Conservation (phyloP, 2,797 vertebrate species). For the Cuculus canorus region DNA sequence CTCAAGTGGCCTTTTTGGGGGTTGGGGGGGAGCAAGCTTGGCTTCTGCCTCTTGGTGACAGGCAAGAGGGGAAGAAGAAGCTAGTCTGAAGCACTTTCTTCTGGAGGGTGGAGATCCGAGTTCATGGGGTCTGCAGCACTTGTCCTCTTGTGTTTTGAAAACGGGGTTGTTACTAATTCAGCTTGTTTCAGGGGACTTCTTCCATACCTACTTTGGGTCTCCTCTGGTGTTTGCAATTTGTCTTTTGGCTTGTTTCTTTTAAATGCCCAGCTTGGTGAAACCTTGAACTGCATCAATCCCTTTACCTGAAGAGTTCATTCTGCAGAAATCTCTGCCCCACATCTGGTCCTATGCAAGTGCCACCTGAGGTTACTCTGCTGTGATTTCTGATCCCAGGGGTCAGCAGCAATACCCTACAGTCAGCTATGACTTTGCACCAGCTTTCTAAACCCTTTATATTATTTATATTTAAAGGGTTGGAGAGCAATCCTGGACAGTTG, state of each 20-base stretch:
- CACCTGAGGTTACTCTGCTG: background rate
- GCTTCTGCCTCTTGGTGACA: background rate
- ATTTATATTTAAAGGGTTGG: background rate
- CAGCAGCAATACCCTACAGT: background rate
- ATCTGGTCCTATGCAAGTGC: background rate
- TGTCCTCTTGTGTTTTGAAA: background rate
- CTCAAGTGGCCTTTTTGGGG: background rate
- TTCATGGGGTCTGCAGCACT: fast-evolving
- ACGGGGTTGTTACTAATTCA: background rate
- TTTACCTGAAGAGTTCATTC: background rate
- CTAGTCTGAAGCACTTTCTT: background rate
- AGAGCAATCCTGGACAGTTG: fast-evolving
- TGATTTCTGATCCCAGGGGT: background rate
- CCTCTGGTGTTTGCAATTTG: background rate
- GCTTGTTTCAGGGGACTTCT: background rate
- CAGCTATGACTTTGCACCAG: background rate
- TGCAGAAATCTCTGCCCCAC: background rate
- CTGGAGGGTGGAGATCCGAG: background rate
- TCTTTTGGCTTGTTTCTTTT: background rate
- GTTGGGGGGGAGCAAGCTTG: background rate
- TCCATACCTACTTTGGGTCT: background rate
- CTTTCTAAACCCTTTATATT: background rate
- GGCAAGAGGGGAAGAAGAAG: background rate
- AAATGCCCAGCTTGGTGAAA: background rate
- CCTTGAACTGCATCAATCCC: background rate